Conservation (phyloP, 2,888 invertebrate genomes). For the Xanthostigma xanthostigma region DNA sequence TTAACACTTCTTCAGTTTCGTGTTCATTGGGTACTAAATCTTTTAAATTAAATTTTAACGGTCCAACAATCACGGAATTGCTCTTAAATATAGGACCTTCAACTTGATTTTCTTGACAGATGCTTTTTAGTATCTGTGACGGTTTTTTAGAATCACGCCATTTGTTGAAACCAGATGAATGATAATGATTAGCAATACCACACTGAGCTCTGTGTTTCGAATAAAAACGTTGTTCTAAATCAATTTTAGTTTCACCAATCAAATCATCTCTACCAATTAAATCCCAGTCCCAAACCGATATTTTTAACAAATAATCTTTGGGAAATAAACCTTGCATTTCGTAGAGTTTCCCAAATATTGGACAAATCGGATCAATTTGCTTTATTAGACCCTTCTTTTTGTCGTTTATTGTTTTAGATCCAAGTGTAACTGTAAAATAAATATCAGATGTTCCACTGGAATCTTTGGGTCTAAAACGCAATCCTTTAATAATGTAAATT, state of each 20-base stretch:
- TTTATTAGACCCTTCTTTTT: constrained; percentile 53
- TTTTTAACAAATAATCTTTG: constrained; percentile 54
- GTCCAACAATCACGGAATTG: constrained; percentile 37
- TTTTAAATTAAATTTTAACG: constrained; percentile 5
- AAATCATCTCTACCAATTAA: constrained; percentile 51
- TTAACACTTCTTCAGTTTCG: constrained; percentile 56
- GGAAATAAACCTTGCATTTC: constrained; percentile 61
- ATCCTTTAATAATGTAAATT: constrained; percentile 60
- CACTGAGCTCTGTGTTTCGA: constrained; percentile 64
- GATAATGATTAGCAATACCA: constrained; percentile 55
- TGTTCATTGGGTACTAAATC: background rate
- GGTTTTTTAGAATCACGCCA: constrained; percentile 70
- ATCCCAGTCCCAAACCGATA: constrained; percentile 67
- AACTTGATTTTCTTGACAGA: constrained; percentile 52
- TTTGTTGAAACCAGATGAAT: constrained; percentile 46
- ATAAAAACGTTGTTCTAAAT: constrained; percentile 76
- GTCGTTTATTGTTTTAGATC: constrained; percentile 48
- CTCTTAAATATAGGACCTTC: constrained; percentile 33
- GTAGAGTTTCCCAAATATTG: constrained; percentile 39
- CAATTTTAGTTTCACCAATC: constrained; percentile 72
- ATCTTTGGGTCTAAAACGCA: constrained; percentile 57
- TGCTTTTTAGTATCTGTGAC: constrained; percentile 48
- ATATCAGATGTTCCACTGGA: constrained; percentile 60
- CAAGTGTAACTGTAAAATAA: constrained; percentile 55
- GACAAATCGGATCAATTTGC: constrained; percentile 61